Evolutionary conservation across 2,113 vertebrate genomes (phyloP).

Genomic region (Ailuropoda melanoleuca): DNA sequence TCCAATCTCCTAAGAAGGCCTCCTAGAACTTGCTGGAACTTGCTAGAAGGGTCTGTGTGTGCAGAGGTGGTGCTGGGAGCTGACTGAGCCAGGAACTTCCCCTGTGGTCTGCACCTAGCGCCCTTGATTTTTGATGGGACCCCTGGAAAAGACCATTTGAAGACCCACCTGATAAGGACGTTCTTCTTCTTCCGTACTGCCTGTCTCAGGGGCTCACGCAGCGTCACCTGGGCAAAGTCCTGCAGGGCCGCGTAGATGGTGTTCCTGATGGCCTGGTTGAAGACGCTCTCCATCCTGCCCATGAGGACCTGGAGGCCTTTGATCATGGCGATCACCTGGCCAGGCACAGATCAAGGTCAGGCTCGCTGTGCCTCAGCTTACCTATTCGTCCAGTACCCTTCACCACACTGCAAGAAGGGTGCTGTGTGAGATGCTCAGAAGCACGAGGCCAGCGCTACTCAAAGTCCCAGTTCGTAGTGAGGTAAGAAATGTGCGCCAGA

Average conservation of each 20-base stretch:
- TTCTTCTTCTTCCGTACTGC: slow-evolving; percentile 99
- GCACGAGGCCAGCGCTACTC: background rate
- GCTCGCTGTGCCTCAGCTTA: rapidly evolving
- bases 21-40: background rate
- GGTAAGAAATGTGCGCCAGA: rapidly evolving
- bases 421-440: rapidly evolving
- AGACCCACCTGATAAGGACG: slow-evolving; percentile 93
- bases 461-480: rapidly evolving
- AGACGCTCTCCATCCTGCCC: slow-evolving; percentile 99
- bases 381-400: background rate
- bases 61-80: background rate
- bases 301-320: slow-evolving; percentile 99
- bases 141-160: background rate
- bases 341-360: slow-evolving; percentile 37
- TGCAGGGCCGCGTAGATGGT: slow-evolving; percentile 99
- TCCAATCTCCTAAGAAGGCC: background rate
- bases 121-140: background rate
- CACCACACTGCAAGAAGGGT: rapidly evolving
- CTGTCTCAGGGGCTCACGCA: slow-evolving; percentile 95
- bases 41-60: background rate
- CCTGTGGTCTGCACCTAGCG: rapidly evolving
- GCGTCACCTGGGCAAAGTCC: slow-evolving; percentile 97
- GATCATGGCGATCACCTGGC: slow-evolving; percentile 97
- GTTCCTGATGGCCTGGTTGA: slow-evolving; percentile 99
- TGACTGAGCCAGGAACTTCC: background rate